Evolutionary conservation across 2,113 vertebrate genomes (phyloP), one percentile per base, ranked within the genome.

Genomic region (Chloroceryle aenea): DNA sequence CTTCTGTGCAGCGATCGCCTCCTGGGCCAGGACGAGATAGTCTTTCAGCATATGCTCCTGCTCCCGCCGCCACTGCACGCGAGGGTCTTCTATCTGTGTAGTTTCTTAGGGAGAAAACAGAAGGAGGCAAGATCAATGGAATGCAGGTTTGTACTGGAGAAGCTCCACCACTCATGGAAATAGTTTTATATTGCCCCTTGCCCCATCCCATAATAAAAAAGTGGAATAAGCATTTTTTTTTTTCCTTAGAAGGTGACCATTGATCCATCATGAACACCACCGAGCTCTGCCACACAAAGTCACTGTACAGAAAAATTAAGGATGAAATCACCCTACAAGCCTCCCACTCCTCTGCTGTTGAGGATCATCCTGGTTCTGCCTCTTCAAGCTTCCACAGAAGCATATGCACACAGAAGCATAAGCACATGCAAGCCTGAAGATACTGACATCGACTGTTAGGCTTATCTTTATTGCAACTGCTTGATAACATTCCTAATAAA

Each of bases 21-120:
- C 99, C 87, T 98, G 98, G 75, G 99, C 99, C 95, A 99, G 98
- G n/a, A 98, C 96, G 86, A 99, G 98, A 96, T 99, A 99, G 76
- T 99, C 99, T 92, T 99, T 99, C 96, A 99, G 97, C 99, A 99
- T 99, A 89, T 98, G 97, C 96, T 99, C 99, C 98, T 99, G 99
- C 95, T 99, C 99, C 90, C 97, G 97, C 95, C 99, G 98, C 99
- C 99, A 99, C 55, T 99, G 99, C 34, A 98, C 99, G 50, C 99
- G 98, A 3, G 99, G 99, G 97, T 99, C 99, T 97, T 99, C 99
- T 83, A 99, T 98, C 98, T 99, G 99, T 29, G 99, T 99, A n/a
- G 98, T 98, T 97, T 98, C 98, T 99, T 88, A 27, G 97, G 95
- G 55, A 87, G 15, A 95, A 85, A 81, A 64, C 22, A 77, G 9